These are phyloP conservation scores for Opisthograptis luteolata DNA, from an alignment of 2,888 invertebrate species.

Conservation along the genomic window DNA sequence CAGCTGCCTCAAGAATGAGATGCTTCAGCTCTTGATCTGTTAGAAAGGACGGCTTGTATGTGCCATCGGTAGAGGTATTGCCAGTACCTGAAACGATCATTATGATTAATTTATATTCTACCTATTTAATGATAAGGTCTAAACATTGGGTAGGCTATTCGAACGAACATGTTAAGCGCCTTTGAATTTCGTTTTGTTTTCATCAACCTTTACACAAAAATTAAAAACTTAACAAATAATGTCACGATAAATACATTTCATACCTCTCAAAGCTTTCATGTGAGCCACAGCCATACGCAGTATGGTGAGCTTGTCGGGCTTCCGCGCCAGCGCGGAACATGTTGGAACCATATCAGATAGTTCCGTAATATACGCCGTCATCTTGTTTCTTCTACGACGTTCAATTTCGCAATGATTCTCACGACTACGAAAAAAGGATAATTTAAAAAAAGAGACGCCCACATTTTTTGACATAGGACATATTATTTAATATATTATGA, in stretches of 20 bases:
- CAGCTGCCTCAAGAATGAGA: conserved; percentile 99
- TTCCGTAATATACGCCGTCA: conserved; percentile 99
- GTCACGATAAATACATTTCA: too few relatives aligned
- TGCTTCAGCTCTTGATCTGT: conserved; percentile 99
- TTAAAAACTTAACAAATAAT: too few relatives aligned
- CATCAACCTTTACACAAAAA: too few relatives aligned
- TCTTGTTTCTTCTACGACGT: conserved; percentile 98
- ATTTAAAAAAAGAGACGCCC: too few relatives aligned
- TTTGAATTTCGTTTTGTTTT: too few relatives aligned
- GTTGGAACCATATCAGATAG: conserved; percentile 99
- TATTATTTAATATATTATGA: too few relatives aligned
- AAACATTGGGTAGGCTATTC: too few relatives aligned
- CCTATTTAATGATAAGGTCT: too few relatives aligned
- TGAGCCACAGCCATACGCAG: conserved; percentile 99
- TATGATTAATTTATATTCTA: too few relatives aligned
- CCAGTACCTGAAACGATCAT: conserved; percentile 89
- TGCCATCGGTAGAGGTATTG: conserved; percentile 97
- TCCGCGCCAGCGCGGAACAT: conserved; percentile 98
- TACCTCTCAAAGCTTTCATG: conserved; percentile 98
- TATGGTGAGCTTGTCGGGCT: conserved; percentile 99
- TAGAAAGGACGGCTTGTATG: conserved; percentile 99
- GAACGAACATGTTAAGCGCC: too few relatives aligned
- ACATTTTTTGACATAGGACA: too few relatives aligned
- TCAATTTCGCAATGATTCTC: conserved; percentile 99
- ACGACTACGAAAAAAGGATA: conserved; percentile 84